Evolutionary conservation across 2,888 invertebrate genomes (phyloP).

Genomic region (Mellilla xanthometata): DNA sequence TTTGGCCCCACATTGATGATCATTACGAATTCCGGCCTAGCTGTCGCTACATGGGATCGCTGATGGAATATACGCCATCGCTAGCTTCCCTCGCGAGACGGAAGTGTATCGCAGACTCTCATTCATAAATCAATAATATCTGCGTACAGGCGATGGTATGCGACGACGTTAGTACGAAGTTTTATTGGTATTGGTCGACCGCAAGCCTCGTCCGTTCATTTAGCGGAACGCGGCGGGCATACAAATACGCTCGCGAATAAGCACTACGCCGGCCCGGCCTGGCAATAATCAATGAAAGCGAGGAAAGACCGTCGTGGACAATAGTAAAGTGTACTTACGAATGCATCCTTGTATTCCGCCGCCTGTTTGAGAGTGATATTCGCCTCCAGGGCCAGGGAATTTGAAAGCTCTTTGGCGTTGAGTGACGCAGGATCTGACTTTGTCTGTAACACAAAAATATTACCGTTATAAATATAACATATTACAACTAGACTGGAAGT

Average conservation of each 20-base stretch:
- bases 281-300: constrained; percentile 65
- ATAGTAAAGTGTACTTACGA: constrained; percentile 59
- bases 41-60: constrained; percentile 11
- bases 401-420: constrained; percentile 50
- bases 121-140: constrained; percentile 60
- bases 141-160: constrained; percentile 52
- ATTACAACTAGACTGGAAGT: too few relatives aligned
- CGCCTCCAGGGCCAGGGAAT: constrained; percentile 49
- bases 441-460: constrained; percentile 53
- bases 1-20: constrained; percentile 18
- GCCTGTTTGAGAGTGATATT: constrained; percentile 49
- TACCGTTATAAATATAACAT: too few relatives aligned
- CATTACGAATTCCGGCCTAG: constrained; percentile 26
- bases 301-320: constrained; percentile 45
- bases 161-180: constrained; percentile 52
- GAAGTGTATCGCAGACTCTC: constrained; percentile 41
- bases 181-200: constrained; percentile 71
- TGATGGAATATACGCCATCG: constrained; percentile 21
- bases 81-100: constrained; percentile 31
- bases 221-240: constrained; percentile 76
- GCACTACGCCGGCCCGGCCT: constrained; percentile 39
- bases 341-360: constrained; percentile 58
- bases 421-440: constrained; percentile 41
- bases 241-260: constrained; percentile 65
- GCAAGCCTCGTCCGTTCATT: constrained; percentile 77